Base-by-base conservation (phyloP, 2,113 vertebrate genomes). In the Ahaetulla prasina region DNA sequence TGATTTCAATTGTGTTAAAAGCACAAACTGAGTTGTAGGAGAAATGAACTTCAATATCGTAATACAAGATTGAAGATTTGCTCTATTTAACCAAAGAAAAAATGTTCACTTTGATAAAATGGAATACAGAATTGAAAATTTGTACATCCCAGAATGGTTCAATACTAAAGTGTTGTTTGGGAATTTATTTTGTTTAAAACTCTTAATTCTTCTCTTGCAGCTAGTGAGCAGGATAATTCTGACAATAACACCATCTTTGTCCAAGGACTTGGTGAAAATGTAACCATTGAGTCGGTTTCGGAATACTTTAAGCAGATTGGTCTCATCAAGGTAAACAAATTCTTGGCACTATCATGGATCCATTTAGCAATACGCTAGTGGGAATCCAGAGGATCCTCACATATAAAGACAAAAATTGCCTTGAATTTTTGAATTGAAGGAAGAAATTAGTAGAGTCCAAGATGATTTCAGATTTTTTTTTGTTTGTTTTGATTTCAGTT, bases 201-300 rank as follows among this genome's bases (percentile, higher is more conserved):
- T 45, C 9, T 80, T 57, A 47, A 49, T 4, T 9, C 0, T 84
- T 88, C 2, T 55, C 49, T 68, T 87, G 9, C 94, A 97, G 97
- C 96, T 95, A 97, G 96, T 91, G 98, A 99, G 91, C 98, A 98
- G 97, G 98, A 99, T 95, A 99, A 99, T 96, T 98, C 98, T 47
- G 98, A 99, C 96, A 99, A 99, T 95, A 99, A 99, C 97, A 99
- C 98, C 93, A 99, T 99, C 97, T 99, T 99, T 52, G 98, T 99
- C 27, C 98, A 99, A 96, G 98, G 98, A 85, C 97, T 99, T 90
- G 98, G 98, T 2, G 98, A 99, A 93, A 97, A 98, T 91, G 98
- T 99, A 92, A 98, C 98, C 2, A 98, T 99, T 0, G 98, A 99
- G 45, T 98, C 98, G 0, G 98, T 99, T 74, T 98, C 98, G 2